These are phyloP conservation scores for Diadema setosum DNA, from an alignment of 35 echinoderm and acorn worm species.

Conservation along the genomic window DNA sequence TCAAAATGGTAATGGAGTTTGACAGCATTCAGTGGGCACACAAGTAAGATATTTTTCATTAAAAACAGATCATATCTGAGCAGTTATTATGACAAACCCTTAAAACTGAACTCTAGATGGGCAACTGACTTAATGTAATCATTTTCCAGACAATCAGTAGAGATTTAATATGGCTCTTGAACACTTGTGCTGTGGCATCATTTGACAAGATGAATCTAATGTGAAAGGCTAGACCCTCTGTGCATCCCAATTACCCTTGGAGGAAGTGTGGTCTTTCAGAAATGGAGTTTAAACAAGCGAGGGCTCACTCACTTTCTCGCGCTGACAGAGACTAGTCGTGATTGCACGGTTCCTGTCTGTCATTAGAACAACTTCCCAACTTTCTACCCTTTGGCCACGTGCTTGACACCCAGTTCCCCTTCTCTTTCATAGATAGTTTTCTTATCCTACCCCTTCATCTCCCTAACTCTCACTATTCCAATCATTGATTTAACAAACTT, in stretches of 20 bases:
- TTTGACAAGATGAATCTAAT: background rate
- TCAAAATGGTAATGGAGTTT: too few species aligned
- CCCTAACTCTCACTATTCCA: too few species aligned
- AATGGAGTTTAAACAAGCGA: background rate
- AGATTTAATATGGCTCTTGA: background rate
- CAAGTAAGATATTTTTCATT: too few species aligned
- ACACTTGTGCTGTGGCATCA: background rate
- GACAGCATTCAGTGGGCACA: too few species aligned
- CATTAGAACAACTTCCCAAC: conserved; percentile 16
- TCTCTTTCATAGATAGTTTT: background rate
- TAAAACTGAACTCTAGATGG: too few species aligned
- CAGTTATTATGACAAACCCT: too few species aligned
- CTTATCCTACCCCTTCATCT: too few species aligned
- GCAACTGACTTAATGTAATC: too few species aligned
- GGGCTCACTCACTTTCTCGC: conserved; percentile 1
- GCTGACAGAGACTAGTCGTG: background rate
- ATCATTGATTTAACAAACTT: too few species aligned
- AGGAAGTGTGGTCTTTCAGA: conserved; percentile 10
- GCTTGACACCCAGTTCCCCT: too few species aligned
- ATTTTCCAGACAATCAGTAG: too few species aligned
- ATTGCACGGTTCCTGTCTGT: background rate
- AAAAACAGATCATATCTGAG: too few species aligned
- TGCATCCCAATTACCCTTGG: background rate
- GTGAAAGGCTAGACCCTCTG: background rate
- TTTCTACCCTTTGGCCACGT: background rate